Evolutionary conservation across 2,797 vertebrate species (phyloP).

Genomic region (Mionectes olivaceus): DNA sequence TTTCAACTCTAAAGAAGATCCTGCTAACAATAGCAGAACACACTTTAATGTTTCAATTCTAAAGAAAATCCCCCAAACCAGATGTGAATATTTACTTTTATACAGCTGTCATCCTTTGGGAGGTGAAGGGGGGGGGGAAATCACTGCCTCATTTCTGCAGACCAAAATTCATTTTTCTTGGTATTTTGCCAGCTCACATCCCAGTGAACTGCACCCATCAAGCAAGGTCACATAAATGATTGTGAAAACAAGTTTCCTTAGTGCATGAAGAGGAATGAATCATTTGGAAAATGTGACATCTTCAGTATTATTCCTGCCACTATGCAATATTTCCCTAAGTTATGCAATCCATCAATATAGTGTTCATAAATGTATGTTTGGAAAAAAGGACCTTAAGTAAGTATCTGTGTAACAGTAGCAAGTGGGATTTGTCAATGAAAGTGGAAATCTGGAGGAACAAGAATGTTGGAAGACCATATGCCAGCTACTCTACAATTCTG

Average conservation of each 20-base stretch:
- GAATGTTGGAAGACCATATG: background rate
- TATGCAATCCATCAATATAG: conserved; percentile 33
- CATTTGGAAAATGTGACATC: conserved; percentile 6
- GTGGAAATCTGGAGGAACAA: background rate
- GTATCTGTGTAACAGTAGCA: background rate
- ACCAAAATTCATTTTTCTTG: background rate
- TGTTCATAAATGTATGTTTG: background rate
- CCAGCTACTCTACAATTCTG: background rate
- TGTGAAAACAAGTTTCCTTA: background rate
- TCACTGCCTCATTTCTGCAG: background rate
- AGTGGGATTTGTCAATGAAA: background rate
- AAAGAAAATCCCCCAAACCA: background rate
- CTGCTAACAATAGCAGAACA: background rate
- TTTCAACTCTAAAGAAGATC: background rate
- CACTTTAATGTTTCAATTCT: background rate
- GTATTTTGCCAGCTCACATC: background rate
- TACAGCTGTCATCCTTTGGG: background rate
- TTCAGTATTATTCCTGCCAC: background rate
- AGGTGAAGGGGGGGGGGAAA: background rate
- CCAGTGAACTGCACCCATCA: background rate
- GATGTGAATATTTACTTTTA: background rate
- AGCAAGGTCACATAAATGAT: background rate
- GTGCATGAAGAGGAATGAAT: conserved; percentile 8
- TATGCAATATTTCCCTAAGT: conserved; percentile 3
- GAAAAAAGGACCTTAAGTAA: background rate